These are phyloP conservation scores for Bradypus variegatus DNA, from an alignment of 2,797 vertebrate genomes.

Conservation along the genomic window DNA sequence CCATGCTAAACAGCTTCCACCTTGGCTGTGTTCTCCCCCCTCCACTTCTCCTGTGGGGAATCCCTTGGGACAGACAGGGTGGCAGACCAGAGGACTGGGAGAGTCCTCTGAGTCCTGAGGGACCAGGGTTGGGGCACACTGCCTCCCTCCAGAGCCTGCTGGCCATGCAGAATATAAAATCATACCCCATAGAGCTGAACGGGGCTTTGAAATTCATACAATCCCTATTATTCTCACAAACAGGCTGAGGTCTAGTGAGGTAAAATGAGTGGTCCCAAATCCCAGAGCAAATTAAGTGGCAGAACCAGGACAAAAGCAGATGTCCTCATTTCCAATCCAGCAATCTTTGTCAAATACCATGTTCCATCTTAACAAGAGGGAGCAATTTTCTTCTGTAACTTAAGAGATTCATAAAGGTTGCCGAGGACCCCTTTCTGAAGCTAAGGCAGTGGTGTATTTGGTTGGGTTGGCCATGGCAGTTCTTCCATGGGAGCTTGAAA, in stretches of 20 bases:
- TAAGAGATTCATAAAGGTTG: background rate
- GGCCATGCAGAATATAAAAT: background rate
- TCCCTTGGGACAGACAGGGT: rapidly evolving
- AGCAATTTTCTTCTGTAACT: background rate
- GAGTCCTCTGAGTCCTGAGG: background rate
- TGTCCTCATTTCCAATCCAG: constrained; percentile 35
- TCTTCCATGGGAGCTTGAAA: background rate
- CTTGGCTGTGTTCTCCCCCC: background rate
- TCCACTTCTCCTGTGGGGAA: background rate
- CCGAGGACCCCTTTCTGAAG: background rate
- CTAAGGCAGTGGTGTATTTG: background rate
- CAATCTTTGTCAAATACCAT: background rate
- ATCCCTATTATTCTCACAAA: background rate
- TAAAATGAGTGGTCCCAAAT: background rate
- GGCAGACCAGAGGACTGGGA: background rate
- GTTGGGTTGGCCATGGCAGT: background rate
- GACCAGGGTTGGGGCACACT: background rate
- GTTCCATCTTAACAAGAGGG: background rate
- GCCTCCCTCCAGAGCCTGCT: background rate
- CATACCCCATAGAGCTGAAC: background rate
- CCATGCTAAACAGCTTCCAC: rapidly evolving
- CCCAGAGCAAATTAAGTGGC: constrained; percentile 28
- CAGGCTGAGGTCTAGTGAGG: constrained; percentile 7
- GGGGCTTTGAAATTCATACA: background rate
- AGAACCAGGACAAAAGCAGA: constrained; percentile 29